Evolutionary conservation across 2,888 invertebrate species (phyloP).

Genomic region (Acanthococcus lagerstroemiae): DNA sequence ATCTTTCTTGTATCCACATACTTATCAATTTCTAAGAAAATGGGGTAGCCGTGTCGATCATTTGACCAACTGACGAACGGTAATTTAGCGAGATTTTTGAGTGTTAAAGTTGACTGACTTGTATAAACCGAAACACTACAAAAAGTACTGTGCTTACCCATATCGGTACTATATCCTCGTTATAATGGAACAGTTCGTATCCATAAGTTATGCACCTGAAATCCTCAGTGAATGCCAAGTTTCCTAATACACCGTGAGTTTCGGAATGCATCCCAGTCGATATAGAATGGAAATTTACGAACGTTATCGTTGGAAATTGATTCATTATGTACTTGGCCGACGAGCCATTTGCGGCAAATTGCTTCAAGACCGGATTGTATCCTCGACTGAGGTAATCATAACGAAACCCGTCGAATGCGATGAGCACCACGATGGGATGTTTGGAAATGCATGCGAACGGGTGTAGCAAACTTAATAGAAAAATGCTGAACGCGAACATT

Average conservation of each 20-base stretch:
- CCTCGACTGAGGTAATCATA: constrained; percentile 15
- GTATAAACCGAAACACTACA: too few species aligned
- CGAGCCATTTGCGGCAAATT: constrained; percentile 47
- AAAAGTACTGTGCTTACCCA: constrained; percentile 45
- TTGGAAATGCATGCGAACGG: too few species aligned
- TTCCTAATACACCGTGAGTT: constrained; percentile 58
- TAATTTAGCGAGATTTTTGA: too few species aligned
- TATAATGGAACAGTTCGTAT: constrained; percentile 48
- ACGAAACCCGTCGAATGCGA: constrained; percentile 62
- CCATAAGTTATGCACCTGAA: constrained; percentile 3
- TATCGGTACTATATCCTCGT: constrained; percentile 48
- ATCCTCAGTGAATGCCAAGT: constrained; percentile 49
- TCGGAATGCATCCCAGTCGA: constrained; percentile 59
- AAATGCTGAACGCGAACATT: too few species aligned
- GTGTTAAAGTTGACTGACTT: too few species aligned
- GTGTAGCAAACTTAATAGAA: too few species aligned
- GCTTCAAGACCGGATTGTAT: constrained; percentile 50
- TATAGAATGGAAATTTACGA: constrained; percentile 62
- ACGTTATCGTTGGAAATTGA: constrained; percentile 60
- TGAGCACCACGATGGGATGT: constrained; percentile 49
- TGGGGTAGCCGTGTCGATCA: too few species aligned
- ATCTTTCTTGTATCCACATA: too few species aligned
- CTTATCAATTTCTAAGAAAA: too few species aligned
- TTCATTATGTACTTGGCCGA: constrained; percentile 50
- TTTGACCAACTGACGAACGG: too few species aligned